Evolutionary conservation across 2,797 vertebrate genomes (phyloP), one percentile per base, ranked within the genome.

Genomic region (Hypotaenidia okinawae): DNA sequence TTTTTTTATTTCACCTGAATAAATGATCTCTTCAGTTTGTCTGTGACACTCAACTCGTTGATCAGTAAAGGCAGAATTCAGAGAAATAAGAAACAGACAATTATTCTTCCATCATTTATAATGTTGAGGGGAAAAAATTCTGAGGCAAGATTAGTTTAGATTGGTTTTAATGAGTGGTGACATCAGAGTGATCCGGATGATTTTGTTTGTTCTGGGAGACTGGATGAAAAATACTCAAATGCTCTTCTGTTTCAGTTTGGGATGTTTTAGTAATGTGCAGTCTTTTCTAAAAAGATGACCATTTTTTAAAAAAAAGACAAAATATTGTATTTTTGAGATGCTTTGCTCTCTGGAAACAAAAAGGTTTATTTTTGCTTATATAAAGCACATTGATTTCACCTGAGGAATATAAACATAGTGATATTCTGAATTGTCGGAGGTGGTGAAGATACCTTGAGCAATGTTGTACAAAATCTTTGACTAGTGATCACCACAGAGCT

Each of bases 391-490:
- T 67, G 70, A 37, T 94, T 96, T 82, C 70, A 87, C 57, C 24
- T 25, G 52, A 77, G 78, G 67, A 68, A 84, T 95, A 91, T 89
- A 96, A 96, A 87, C 80, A 21, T 13, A 87, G 85, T 90, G 67
- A 79, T 96, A 85, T 43, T 70, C 63, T 84, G 55, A 74, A 54
- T 90, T 84, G 21, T 68, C 70, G 62, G 32, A 91, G 81, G 58
- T 90, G 28, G 18, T 24, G 2, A 87, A 59, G 83, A 64, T 84
- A 86, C 13, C 13, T 39, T 59, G 57, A 86, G 30, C 33, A 75
- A 25, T 16, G 12, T 64, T 72, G 17, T 81, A 13, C 24, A 49
- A 72, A 72, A 28, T 72, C 21, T 86, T 75, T n/a, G 41, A 33
- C 32, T 18, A 22, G 23, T 25, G 66, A 58, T 72, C 13, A 10